A percentile compares a stretch with the other conserved stretches of the same genome.
phyloP scores from a whole-genome alignment of 2,113 vertebrate species.

The Alligator mississippiensis region DNA sequence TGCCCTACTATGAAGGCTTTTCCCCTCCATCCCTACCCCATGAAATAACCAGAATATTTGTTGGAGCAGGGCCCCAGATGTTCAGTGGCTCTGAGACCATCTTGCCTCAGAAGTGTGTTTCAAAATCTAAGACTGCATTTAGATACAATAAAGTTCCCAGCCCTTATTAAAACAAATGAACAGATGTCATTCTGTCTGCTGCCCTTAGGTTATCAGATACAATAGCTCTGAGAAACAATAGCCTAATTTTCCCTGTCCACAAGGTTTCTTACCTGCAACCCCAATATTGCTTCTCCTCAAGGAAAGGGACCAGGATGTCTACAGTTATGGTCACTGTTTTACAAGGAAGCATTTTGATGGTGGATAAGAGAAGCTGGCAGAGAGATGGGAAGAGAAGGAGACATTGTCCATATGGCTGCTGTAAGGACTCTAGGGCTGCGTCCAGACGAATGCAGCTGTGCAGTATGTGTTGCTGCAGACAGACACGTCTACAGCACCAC shows the following conservation, averaged over 20 bases:
- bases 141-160: not conserved
- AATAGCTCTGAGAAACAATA: not conserved
- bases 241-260: no score
- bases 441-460: no score
- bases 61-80: not conserved
- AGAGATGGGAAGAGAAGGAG: not conserved
- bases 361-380: not conserved
- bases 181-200: no score
- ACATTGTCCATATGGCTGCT: not conserved
- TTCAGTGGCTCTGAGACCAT: not conserved
- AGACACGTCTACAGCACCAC: no score
- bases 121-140: not conserved
- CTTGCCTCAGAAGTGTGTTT: not conserved
- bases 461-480: no score
- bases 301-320: no score
- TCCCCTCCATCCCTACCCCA: not conserved
- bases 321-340: not conserved
- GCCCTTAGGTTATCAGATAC: not conserved
- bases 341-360: not conserved
- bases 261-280: no score
- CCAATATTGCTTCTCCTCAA: no score
- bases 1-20: not conserved
- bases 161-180: not conserved
- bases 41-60: conserved; percentile 24
- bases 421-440: not conserved